Evolutionary conservation across 2,797 vertebrate genomes (phyloP).

Genomic region (Florisuga fusca): DNA sequence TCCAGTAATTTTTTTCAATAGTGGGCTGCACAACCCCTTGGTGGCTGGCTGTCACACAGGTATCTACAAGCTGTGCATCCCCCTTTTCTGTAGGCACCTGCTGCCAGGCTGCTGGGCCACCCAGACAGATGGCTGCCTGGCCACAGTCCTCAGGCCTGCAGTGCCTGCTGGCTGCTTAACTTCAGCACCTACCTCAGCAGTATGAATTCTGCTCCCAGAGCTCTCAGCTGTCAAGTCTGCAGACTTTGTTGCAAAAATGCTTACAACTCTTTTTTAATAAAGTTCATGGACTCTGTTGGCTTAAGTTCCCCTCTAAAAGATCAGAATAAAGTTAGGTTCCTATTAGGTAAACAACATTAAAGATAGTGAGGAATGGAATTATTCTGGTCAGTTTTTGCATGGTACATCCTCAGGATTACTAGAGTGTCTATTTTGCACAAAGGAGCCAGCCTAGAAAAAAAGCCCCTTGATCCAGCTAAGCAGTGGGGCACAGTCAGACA

Average conservation of each 20-base stretch:
- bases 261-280: neutral
- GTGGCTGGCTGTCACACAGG: neutral
- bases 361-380: neutral
- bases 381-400: neutral
- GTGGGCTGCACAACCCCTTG: neutral
- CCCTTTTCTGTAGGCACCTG: rapidly evolving
- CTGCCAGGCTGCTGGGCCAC: neutral
- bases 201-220: neutral
- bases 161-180: neutral
- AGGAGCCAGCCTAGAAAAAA: neutral
- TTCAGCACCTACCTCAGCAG: neutral
- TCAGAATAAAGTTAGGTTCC: neutral
- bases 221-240: neutral
- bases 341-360: neutral
- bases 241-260: neutral
- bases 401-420: neutral
- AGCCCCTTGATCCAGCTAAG: rapidly evolving
- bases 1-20: neutral
- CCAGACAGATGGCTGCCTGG: neutral
- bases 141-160: neutral
- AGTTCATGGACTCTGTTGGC: neutral
- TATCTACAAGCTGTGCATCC: neutral
- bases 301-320: neutral
- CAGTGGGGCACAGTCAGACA: neutral
- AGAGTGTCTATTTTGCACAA: neutral